Conservation (phyloP, 2,113 vertebrate species). For the Typhlomys cinereus region DNA sequence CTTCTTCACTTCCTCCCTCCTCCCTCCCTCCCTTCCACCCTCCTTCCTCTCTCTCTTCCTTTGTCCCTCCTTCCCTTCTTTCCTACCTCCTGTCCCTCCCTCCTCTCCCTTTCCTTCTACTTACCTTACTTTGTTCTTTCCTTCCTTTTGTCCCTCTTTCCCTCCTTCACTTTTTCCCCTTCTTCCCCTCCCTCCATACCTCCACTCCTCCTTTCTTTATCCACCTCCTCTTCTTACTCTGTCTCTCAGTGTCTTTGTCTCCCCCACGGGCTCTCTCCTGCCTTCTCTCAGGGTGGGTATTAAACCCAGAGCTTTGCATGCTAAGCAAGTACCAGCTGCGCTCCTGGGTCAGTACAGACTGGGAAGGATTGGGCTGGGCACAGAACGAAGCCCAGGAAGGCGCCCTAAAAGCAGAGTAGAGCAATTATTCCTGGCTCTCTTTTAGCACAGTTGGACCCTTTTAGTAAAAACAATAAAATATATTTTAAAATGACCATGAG, state of each 20-base stretch:
- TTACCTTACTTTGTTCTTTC: neutral
- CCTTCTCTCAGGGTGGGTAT: neutral
- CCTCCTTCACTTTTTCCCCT: too few relatives aligned
- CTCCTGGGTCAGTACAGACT: neutral
- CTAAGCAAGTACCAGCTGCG: neutral
- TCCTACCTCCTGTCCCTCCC: neutral
- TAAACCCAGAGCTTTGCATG: neutral
- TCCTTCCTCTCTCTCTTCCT: too few relatives aligned
- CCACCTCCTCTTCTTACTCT: neutral
- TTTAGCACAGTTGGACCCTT: neutral
- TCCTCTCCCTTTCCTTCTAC: neutral
- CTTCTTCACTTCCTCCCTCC: too few relatives aligned
- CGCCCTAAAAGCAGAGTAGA: neutral
- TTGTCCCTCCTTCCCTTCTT: too few relatives aligned
- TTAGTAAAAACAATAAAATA: neutral
- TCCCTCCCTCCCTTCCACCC: too few relatives aligned
- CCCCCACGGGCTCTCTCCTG: too few relatives aligned
- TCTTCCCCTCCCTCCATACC: too few relatives aligned
- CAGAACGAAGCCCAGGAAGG: neutral
- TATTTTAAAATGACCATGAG: neutral
- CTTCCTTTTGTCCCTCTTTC: too few relatives aligned
- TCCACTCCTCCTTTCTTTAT: too few relatives aligned
- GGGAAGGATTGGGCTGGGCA: neutral
- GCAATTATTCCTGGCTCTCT: neutral
- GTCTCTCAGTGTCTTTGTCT: neutral